These are phyloP conservation scores for Athalia circularis DNA, from an alignment of 2,888 invertebrate genomes.

Conservation along the genomic window DNA sequence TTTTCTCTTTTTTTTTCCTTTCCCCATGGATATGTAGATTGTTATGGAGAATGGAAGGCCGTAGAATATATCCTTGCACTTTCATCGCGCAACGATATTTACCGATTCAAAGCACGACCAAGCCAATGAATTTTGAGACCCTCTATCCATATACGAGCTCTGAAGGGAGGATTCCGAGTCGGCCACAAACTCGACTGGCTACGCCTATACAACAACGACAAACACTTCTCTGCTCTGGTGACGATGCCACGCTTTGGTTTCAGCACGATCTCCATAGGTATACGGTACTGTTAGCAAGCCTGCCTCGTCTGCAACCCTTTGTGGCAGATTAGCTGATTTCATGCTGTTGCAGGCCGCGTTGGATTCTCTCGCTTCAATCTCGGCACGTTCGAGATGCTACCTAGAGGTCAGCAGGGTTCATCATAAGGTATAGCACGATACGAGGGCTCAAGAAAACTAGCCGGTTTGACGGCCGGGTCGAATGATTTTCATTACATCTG, in stretches of 20 bases:
- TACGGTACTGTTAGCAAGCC: background rate
- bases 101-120: conserved; percentile 25
- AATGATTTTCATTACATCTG: no score
- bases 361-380: background rate
- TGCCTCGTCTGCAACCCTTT: background rate
- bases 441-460: background rate
- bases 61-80: conserved; percentile 1
- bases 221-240: no score
- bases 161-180: conserved; percentile 17
- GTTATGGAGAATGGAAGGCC: background rate
- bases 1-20: background rate
- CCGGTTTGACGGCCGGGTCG: no score
- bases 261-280: background rate
- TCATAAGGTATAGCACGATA: background rate
- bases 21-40: background rate
- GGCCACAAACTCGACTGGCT: background rate
- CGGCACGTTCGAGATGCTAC: conserved; percentile 5
- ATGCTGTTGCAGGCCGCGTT: background rate
- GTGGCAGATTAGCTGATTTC: conserved; percentile 12
- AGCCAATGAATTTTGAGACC: conserved; percentile 1
- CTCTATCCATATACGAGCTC: conserved; percentile 1
- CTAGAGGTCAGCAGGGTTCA: background rate
- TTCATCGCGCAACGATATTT: conserved; percentile 13
- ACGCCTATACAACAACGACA: background rate
- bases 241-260: background rate